Conservation (phyloP, 64 coral and sea anemone species). For the Astreopora myriophthalma region DNA sequence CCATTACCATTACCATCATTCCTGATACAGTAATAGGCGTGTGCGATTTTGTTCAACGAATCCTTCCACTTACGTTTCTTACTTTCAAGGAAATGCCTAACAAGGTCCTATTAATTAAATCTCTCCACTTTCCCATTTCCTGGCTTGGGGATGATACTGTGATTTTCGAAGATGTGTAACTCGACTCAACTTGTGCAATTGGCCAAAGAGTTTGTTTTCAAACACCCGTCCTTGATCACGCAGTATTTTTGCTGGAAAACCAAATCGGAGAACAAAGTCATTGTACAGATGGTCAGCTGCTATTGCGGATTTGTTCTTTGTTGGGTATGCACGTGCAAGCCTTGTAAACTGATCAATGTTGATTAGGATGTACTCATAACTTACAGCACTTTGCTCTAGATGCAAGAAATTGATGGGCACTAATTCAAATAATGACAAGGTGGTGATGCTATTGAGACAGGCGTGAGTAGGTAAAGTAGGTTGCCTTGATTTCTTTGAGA, state of each 20-base stretch:
- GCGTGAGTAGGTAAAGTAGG: not conserved
- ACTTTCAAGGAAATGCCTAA: too few relatives aligned
- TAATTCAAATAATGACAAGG: conserved; percentile 16
- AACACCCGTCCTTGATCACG: conserved; percentile 44
- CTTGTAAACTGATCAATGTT: not conserved
- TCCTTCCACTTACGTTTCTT: conserved; percentile 35
- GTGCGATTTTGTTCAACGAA: conserved; percentile 57
- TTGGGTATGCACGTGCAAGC: conserved; percentile 6
- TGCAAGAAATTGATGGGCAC: conserved; percentile 40
- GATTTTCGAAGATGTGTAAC: conserved; percentile 1
- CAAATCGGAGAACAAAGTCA: conserved; percentile 43
- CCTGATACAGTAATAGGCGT: conserved; percentile 58
- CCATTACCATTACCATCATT: too few relatives aligned
- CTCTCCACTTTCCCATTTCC: conserved; percentile 44
- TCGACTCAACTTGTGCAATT: conserved; percentile 26
- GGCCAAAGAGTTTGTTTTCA: conserved; percentile 39
- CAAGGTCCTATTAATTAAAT: too few relatives aligned
- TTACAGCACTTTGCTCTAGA: not conserved
- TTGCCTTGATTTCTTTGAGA: not conserved
- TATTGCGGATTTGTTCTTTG: conserved; percentile 2
- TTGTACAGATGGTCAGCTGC: conserved; percentile 33
- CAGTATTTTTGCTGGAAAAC: conserved; percentile 11
- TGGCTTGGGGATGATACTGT: conserved; percentile 46
- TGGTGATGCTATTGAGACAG: not conserved
- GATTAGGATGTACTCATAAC: not conserved